Evolutionary conservation across 2,797 vertebrate species (phyloP), one percentile per base, ranked within the genome.

Genomic region (Hirundo rustica): DNA sequence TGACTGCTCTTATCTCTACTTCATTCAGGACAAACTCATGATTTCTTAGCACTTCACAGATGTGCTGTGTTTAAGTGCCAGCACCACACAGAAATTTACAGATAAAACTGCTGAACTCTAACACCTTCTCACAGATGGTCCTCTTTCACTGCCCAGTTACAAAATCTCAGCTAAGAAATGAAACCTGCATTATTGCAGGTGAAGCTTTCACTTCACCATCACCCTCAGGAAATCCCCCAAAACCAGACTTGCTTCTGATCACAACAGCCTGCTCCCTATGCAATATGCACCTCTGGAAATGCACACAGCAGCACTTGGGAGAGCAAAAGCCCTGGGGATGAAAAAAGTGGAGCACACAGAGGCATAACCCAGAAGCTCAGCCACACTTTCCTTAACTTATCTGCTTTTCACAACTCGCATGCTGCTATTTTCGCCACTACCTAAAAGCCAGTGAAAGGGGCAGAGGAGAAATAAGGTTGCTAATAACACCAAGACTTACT

Each of bases 401-500:
- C n/a, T 30, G 78, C 75, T 94, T 92, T 74, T 87, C 80, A 58
- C 19, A n/a, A 68, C 64, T 60, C 5, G 2, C 44, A 29, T 30
- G 64, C 62, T 81, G 55, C 80, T 91, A 17, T 62, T 89, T 89
- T 88, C 68, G 66, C 53, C 0, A 2, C 64, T 70, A 60, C 72
- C 85, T 88, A 95, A 86, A 95, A 71, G 71, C 47, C 61, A 89
- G 50, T 65, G 79, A 74, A 61, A 91, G 67, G 50, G 55, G 42
- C 34, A 84, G 84, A 80, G 72, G 61, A 83, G 90, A 73, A 90
- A 93, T 54, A 61, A 89, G 62, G 89, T 65, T 84, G 66, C 83
- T 57, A 65, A 54, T 70, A 79, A 54, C 50, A 62, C 58, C 26
- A 7, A 36, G 76, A 97, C 98, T 98, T 96, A 99, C 98, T 98